These are phyloP conservation scores for Epinephelus moara DNA, from an alignment of 2,113 vertebrate species.

Conservation along the genomic window DNA sequence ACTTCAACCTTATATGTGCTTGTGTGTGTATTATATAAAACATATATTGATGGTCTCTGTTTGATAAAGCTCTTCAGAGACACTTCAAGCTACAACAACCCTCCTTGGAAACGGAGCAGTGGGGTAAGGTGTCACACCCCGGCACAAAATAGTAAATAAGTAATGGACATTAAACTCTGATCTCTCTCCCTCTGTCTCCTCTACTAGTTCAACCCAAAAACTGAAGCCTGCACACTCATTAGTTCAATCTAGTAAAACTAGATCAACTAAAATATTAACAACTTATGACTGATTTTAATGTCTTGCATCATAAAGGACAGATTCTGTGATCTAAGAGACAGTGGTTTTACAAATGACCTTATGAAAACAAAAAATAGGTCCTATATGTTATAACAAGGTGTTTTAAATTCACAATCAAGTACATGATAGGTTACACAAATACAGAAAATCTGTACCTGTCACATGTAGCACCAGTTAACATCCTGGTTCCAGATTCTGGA, in stretches of 20 bases:
- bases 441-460: background rate
- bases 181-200: background rate
- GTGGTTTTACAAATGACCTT: background rate
- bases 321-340: background rate
- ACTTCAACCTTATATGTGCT: background rate
- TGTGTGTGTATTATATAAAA: background rate
- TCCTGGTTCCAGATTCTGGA: background rate
- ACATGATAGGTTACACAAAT: background rate
- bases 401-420: background rate
- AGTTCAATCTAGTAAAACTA: background rate
- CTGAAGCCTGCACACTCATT: background rate
- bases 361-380: background rate
- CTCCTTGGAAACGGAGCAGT: slow-evolving; percentile 37
- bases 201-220: background rate
- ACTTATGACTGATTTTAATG: background rate
- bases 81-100: background rate
- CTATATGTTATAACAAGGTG: background rate
- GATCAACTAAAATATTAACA: background rate
- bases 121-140: slow-evolving; percentile 52
- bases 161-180: slow-evolving; percentile 67
- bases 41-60: background rate
- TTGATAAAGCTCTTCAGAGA: background rate
- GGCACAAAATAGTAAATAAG: slow-evolving; percentile 61
- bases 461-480: background rate
- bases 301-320: background rate